phyloP scores from a whole-genome alignment of 2,113 vertebrate species.

The Dipodomys ordii region DNA sequence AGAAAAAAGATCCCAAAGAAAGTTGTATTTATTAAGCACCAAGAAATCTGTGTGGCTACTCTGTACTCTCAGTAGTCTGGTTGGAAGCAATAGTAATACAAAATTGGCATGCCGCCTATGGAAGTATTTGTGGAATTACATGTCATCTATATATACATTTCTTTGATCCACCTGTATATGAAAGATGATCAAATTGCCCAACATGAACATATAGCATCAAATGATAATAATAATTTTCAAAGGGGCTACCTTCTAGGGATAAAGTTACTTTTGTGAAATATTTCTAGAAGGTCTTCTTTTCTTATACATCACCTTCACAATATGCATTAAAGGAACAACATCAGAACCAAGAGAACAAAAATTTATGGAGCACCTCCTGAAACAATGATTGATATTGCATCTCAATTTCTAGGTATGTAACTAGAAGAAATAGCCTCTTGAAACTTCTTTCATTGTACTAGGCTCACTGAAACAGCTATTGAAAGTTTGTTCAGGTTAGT shows the following conservation, averaged over 20 bases:
- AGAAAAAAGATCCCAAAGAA: background rate
- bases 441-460: background rate
- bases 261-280: background rate
- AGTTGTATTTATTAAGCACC: background rate
- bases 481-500: background rate
- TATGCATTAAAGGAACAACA: background rate
- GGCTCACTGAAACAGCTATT: background rate
- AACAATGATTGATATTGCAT: background rate
- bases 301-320: background rate
- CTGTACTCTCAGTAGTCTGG: background rate
- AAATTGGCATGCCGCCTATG: background rate
- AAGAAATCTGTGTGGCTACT: background rate
- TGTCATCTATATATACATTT: background rate
- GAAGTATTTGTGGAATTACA: background rate
- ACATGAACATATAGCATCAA: background rate
- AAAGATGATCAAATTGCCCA: background rate
- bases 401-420: background rate
- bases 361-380: background rate
- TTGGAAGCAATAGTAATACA: background rate
- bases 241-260: background rate
- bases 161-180: background rate
- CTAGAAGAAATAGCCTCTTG: background rate
- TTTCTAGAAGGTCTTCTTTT: background rate
- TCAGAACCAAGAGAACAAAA: background rate
- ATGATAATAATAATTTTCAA: background rate